phyloP scores from a whole-genome alignment of 2,797 vertebrate species.

The Parambassis ranga region DNA sequence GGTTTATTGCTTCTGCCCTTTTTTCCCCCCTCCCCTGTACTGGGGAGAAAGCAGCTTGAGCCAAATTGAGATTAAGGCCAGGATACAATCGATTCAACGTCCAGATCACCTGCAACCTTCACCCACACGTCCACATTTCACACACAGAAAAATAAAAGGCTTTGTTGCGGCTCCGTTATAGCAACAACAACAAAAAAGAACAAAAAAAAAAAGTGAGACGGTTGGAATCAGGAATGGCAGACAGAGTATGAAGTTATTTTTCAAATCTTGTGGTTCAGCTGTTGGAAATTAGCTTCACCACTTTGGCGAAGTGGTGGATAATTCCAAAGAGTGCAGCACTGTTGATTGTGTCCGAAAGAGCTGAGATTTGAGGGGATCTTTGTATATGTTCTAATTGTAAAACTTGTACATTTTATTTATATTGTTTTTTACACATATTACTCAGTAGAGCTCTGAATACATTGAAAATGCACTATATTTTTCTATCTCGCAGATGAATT shows the following conservation, averaged over 20 bases:
- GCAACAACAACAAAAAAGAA: neutral
- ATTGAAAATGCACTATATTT: conserved; percentile 99
- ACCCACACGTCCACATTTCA: conserved; percentile 46
- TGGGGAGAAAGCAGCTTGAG: conserved; percentile 68
- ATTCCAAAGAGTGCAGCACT: conserved; percentile 97
- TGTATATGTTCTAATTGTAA: conserved; percentile 99
- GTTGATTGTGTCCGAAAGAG: conserved; percentile 87
- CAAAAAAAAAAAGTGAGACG: conserved; percentile 6
- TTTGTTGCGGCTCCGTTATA: conserved; percentile 46
- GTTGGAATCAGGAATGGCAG: conserved; percentile 50
- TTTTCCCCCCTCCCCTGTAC: conserved; percentile 5
- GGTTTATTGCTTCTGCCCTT: conserved; percentile 35
- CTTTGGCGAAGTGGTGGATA: conserved; percentile 80
- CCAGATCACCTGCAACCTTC: conserved; percentile 56
- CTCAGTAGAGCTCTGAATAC: conserved; percentile 97
- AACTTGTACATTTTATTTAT: conserved; percentile 99
- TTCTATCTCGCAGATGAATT: conserved; percentile 97
- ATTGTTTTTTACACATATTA: conserved; percentile 94
- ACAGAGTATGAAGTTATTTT: conserved; percentile 57
- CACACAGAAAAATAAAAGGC: neutral
- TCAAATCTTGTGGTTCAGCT: conserved; percentile 53
- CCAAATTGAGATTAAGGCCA: conserved; percentile 82
- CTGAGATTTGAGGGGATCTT: conserved; percentile 83
- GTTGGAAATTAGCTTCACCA: conserved; percentile 76
- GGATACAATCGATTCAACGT: conserved; percentile 68